Base-by-base conservation (phyloP, 2,888 invertebrate genomes). In the Octodonta nipae region DNA sequence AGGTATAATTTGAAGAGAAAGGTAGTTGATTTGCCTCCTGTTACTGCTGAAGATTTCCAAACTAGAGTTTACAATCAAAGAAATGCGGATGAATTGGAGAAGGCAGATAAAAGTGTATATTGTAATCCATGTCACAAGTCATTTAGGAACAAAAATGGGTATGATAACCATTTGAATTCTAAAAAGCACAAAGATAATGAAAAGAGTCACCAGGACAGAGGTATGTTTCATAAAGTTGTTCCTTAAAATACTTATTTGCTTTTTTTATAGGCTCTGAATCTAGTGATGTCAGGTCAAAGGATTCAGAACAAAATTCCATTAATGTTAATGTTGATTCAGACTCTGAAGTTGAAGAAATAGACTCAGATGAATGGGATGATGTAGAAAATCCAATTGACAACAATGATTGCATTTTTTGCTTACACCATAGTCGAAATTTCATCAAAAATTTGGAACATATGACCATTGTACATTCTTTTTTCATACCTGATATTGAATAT, bases 401-500 rank as follows among this genome's bases (percentile, higher is more conserved):
- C 2, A 75, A 74, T 37, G 71, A 84, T 52, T 98, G 98, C 55
- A 66, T 98, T 15, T 98, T 98, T 62, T 98, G 98, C 54, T 64
- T 68, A 5, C 71, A 84, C 39, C 75, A 80, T 43, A 84, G 83
- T 56, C 70, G 69, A 32, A 77, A 73, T 44, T 66, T 89, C 56
- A 74, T 84, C 8, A 77, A 77, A 43, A 95, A 89, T 62, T 60
- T 95, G 4, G 78, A 81, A 47, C 98, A 98, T 59, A 98, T 98
- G 96, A 83, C 82, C 0, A 59, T 71, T 28, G 69, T 64, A 5
- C 98, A 98, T 68, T 87, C 91, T 13, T 98, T 98, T 66, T 93
- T 92, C 55, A 74, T 98, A 47, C 95, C 96, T 2, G 95, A 98
- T 63, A 67, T 82, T 14, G 92, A 96, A 52, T 96, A 76, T 60